Base-by-base conservation (phyloP, 1,140 invertebrate genomes). In the Dryas iulia region DNA sequence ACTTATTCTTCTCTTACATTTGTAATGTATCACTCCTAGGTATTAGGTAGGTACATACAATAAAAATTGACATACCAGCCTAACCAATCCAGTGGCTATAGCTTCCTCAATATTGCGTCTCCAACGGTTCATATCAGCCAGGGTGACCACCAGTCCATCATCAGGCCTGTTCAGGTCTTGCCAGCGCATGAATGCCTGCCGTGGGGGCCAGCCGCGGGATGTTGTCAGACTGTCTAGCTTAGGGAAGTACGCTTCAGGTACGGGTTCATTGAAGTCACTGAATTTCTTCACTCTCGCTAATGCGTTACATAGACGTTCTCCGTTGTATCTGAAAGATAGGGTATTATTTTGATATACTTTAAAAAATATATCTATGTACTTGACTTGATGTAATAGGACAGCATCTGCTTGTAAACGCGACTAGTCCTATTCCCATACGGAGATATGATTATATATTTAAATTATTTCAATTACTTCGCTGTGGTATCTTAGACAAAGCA, bases 71-170 rank as follows among this genome's bases (percentile, higher is more conserved):
- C 30, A 77, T 71, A 89, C 86, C 72, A 79, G 56, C 59, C 39
- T 76, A 14, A 84, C 84, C 2, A 75, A 84, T n/a, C 94, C 94
- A 35, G 90, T 93, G 68, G 95, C 91, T 64, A 95, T 95, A 47
- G 94, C 94, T 53, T 93, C 93, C 59, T 94, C 85, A 3, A 95
- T 79, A 14, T 94, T 92, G 68, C 93, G 92, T 23, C 92, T 92
- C 94, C 94, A 95, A 7, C 91, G 82, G 71, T 94, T 92, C 81
- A 95, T 81, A 18, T 95, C 93, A 2, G 86, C 81, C 10, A 95
- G 82, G 56, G 93, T 92, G 21, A 94, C 84, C 31, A 76, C 82
- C 0, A 94, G 78, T 60, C 93, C 92, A 39, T 95, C 94, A 0
- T 81, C 89, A 1, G 92, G 91, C 12, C 95, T 91, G 72, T 92